Percentiles rank a stretch among this genome's conserved stretches.
phyloP scores from a whole-genome alignment of 2,888 invertebrate species.

The Netelia fuscicornis region DNA sequence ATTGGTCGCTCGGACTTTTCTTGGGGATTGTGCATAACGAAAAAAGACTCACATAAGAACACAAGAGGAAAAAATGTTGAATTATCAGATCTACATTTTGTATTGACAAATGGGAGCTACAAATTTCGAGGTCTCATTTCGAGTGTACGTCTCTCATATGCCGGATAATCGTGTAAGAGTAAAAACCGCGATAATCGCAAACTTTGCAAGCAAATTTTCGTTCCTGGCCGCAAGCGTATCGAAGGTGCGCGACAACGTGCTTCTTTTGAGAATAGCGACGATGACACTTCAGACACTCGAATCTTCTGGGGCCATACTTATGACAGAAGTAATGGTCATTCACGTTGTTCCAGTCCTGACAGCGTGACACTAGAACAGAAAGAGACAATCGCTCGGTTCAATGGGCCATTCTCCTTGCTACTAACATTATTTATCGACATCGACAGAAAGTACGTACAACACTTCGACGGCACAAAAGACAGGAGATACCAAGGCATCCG shows the following conservation, averaged over 20 bases:
- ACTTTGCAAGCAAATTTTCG: conserved; percentile 80
- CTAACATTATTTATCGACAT: neutral
- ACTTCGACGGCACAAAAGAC: neutral
- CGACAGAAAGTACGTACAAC: neutral
- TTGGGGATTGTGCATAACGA: too few relatives aligned
- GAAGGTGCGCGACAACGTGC: conserved; percentile 76
- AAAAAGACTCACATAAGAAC: too few relatives aligned
- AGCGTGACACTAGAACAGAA: conserved; percentile 31
- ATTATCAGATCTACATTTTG: neutral
- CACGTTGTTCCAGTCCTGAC: neutral
- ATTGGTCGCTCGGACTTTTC: too few relatives aligned
- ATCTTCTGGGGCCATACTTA: conserved; percentile 61
- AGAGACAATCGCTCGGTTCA: neutral
- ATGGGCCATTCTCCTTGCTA: neutral
- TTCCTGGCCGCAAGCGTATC: conserved; percentile 82
- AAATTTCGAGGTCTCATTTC: neutral
- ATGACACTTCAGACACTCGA: conserved; percentile 73
- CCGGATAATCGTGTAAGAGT: conserved; percentile 75
- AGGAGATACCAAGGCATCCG: neutral
- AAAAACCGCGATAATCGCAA: conserved; percentile 75
- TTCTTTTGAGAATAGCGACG: conserved; percentile 73
- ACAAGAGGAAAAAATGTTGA: neutral
- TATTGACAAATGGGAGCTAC: neutral
- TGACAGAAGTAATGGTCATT: conserved; percentile 34
- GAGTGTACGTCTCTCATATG: conserved; percentile 78